Evolutionary conservation across 2,888 invertebrate genomes (phyloP).

Genomic region (Nesidiocoris tenuis): DNA sequence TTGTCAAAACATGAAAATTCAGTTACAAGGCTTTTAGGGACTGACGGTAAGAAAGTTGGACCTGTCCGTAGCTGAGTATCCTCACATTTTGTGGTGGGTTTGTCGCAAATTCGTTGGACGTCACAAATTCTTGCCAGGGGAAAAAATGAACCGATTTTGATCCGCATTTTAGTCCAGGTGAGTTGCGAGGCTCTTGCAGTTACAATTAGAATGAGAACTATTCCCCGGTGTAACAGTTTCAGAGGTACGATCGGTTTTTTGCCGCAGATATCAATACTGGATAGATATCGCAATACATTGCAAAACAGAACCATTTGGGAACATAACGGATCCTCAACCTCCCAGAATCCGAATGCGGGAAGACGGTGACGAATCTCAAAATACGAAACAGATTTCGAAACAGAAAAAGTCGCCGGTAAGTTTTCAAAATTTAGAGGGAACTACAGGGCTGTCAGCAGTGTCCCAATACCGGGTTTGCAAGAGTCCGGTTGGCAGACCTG

Average conservation of each 20-base stretch:
- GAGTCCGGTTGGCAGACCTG: no score
- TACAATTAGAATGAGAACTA: no score
- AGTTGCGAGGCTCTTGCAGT: no score
- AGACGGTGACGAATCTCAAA: background rate
- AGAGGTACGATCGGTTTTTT: no score
- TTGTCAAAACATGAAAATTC: background rate
- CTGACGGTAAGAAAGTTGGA: background rate
- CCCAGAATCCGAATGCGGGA: background rate
- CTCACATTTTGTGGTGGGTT: background rate
- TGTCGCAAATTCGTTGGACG: background rate
- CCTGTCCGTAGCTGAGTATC: background rate
- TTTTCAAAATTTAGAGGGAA: no score
- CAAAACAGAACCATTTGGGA: background rate
- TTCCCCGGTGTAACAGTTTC: no score
- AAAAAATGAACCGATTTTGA: background rate
- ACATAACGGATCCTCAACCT: background rate
- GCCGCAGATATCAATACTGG: no score
- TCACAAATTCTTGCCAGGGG: background rate
- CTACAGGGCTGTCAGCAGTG: no score
- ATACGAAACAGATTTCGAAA: background rate
- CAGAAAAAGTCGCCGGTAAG: background rate
- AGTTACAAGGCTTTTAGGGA: background rate
- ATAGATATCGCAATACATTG: no score
- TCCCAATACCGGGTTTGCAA: no score
- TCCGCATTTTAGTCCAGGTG: background rate